These are phyloP conservation scores for Stramonita haemastoma DNA, from an alignment of 2,888 invertebrate genomes.

Conservation along the genomic window DNA sequence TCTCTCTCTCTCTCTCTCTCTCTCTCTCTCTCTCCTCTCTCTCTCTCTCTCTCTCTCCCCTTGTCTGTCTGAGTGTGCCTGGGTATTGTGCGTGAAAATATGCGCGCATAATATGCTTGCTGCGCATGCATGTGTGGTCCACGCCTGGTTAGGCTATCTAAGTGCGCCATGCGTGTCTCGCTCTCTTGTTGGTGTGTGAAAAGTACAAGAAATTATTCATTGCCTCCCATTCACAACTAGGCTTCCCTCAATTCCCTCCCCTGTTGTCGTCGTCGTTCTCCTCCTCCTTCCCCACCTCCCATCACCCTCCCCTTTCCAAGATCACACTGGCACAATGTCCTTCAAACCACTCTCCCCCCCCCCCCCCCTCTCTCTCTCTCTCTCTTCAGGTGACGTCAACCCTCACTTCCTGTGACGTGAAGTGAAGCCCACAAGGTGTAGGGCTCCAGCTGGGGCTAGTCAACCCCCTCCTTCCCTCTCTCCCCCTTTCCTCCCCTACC, in stretches of 20 bases:
- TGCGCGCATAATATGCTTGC: too few species aligned
- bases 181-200: not conserved
- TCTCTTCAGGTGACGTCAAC: not conserved
- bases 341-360: too few species aligned
- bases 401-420: slow-evolving; percentile 9
- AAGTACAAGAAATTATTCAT: not conserved
- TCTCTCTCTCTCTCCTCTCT: slow-evolving; percentile 16
- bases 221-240: not conserved
- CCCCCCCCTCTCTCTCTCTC: not conserved
- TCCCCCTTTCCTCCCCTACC: too few species aligned
- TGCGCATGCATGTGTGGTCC: not conserved
- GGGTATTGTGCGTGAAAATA: too few species aligned
- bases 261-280: not conserved
- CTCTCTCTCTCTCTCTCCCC: slow-evolving; percentile 36
- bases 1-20: not conserved
- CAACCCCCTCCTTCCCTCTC: too few species aligned
- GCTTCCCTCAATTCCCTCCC: not conserved
- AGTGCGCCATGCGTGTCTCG: not conserved
- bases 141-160: too few species aligned
- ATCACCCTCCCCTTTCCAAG: not conserved
- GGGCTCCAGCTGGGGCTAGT: not conserved
- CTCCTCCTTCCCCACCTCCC: not conserved
- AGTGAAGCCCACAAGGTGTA: not conserved
- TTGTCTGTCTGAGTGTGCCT: slow-evolving; percentile 7
- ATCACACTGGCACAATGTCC: not conserved